phyloP scores from a whole-genome alignment of 2,888 invertebrate genomes.

The Cheilosia urbana region DNA sequence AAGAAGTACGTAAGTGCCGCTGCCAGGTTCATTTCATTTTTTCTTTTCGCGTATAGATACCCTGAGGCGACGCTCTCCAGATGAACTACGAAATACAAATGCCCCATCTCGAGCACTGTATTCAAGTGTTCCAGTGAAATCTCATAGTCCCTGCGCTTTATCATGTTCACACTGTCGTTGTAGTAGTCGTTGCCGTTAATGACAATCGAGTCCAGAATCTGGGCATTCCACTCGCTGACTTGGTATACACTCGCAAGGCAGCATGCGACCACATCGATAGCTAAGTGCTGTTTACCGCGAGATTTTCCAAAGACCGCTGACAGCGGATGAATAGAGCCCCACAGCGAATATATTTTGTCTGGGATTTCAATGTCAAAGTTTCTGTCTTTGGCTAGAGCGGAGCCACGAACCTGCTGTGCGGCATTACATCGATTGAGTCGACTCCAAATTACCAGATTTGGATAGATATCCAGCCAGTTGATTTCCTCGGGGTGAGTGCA shows the following conservation, averaged over 20 bases:
- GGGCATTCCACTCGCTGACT: slow-evolving; percentile 87
- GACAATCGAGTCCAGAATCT: slow-evolving; percentile 87
- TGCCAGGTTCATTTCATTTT: slow-evolving; percentile 87
- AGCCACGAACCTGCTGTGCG: slow-evolving; percentile 79
- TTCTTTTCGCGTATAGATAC: slow-evolving; percentile 86
- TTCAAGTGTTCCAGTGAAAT: slow-evolving; percentile 86
- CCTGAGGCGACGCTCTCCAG: slow-evolving; percentile 86
- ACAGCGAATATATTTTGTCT: slow-evolving; percentile 88
- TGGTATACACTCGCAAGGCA: slow-evolving; percentile 86
- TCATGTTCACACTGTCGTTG: slow-evolving; percentile 84
- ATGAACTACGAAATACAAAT: slow-evolving; percentile 86
- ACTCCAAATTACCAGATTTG: slow-evolving; percentile 82
- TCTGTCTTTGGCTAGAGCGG: slow-evolving; percentile 84
- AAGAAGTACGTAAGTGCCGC: slow-evolving; percentile 87
- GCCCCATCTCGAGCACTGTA: slow-evolving; percentile 85
- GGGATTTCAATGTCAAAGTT: slow-evolving; percentile 88
- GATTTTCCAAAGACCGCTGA: slow-evolving; percentile 85
- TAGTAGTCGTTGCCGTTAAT: slow-evolving; percentile 86
- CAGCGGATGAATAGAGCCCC: slow-evolving; percentile 87
- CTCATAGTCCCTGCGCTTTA: slow-evolving; percentile 85
- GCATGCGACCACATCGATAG: slow-evolving; percentile 86
- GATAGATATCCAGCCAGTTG: slow-evolving; percentile 81
- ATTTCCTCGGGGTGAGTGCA: slow-evolving; percentile 81
- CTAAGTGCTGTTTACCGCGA: slow-evolving; percentile 87
- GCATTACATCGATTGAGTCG: slow-evolving; percentile 81